Evolutionary conservation across 1,140 invertebrate species (phyloP).

Genomic region (Caerostris extrusa): DNA sequence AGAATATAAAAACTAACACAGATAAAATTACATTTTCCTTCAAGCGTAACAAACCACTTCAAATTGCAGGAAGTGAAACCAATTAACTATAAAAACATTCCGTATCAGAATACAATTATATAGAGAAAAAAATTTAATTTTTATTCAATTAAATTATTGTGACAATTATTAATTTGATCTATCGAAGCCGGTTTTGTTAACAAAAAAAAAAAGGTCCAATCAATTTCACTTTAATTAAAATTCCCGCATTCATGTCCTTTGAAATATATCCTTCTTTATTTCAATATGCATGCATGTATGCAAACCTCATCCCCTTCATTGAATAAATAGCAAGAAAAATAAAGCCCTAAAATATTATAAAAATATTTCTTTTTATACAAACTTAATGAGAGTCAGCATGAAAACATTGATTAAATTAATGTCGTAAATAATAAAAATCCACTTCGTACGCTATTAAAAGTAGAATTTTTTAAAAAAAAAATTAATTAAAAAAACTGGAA

Average conservation of each 20-base stretch:
- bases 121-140: too few relatives aligned
- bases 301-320: neutral
- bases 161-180: too few relatives aligned
- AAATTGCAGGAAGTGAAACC: too few relatives aligned
- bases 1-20: too few relatives aligned
- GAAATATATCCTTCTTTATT: neutral
- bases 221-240: neutral
- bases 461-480: neutral
- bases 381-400: neutral
- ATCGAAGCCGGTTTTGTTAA: too few relatives aligned
- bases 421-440: neutral
- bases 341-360: neutral
- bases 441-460: neutral
- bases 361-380: neutral
- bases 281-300: neutral
- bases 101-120: too few relatives aligned
- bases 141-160: too few relatives aligned
- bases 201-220: too few relatives aligned
- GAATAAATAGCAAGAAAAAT: neutral
- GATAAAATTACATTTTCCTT: too few relatives aligned
- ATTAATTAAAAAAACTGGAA: too few relatives aligned
- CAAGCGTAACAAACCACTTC: too few relatives aligned
- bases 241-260: neutral
- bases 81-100: too few relatives aligned
- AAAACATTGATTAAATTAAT: slow-evolving; percentile 5